These are phyloP conservation scores for Macroteleia sp. DNA, from an alignment of 2,888 invertebrate genomes.

Conservation along the genomic window DNA sequence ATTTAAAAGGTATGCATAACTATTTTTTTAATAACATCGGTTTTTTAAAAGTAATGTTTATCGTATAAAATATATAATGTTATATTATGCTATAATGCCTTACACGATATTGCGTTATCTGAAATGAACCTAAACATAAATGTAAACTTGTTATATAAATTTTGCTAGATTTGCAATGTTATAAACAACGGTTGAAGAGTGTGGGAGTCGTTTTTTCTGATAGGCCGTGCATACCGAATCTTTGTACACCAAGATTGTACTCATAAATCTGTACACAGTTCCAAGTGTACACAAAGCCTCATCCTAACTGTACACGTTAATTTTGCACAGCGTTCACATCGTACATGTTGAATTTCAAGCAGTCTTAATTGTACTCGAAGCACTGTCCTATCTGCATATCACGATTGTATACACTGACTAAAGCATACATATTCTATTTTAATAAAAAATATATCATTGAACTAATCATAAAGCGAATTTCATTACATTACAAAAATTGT, in stretches of 20 bases:
- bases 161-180: slow-evolving; percentile 20
- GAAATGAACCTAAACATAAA: too few species aligned
- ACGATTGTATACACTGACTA: slow-evolving; percentile 55
- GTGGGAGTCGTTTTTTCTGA: slow-evolving; percentile 33
- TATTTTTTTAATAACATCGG: too few species aligned
- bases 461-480: slow-evolving; percentile 24
- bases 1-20: too few species aligned
- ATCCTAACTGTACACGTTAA: slow-evolving; percentile 63
- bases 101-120: too few species aligned
- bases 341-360: slow-evolving; percentile 65
- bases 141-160: too few species aligned
- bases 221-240: slow-evolving; percentile 45
- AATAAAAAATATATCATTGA: slow-evolving; percentile 55
- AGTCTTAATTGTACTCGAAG: slow-evolving; percentile 65
- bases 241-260: slow-evolving; percentile 55
- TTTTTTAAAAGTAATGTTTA: too few species aligned
- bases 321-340: slow-evolving; percentile 63
- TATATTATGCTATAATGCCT: too few species aligned
- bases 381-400: slow-evolving; percentile 65
- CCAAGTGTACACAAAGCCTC: slow-evolving; percentile 60
- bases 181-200: slow-evolving; percentile 21
- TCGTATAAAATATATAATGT: too few species aligned
- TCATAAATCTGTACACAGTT: slow-evolving; percentile 59
- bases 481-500: not conserved
- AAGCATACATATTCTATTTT: slow-evolving; percentile 59